Evolutionary conservation across 2,113 vertebrate genomes (phyloP).

Genomic region (Phyllostomus discolor): DNA sequence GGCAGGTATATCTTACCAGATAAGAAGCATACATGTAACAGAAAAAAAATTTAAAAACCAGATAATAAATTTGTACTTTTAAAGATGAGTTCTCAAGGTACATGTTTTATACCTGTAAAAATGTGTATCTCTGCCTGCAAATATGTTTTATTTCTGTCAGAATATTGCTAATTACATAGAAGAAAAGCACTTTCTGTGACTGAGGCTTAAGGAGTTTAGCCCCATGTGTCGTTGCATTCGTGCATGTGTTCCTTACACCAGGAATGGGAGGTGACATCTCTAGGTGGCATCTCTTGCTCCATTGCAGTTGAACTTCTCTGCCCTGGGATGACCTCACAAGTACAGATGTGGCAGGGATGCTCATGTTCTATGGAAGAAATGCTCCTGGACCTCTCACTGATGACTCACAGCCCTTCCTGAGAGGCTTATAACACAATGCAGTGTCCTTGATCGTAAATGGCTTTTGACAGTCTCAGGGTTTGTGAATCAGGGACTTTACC

Average conservation of each 20-base stretch:
- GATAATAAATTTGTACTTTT: background rate
- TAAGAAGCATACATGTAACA: background rate
- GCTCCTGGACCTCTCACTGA: background rate
- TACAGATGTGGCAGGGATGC: rapidly evolving
- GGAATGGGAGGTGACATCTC: background rate
- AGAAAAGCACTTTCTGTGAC: background rate
- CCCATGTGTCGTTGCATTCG: background rate
- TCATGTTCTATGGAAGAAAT: background rate
- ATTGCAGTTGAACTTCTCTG: background rate
- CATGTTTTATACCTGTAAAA: background rate
- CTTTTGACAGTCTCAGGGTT: background rate
- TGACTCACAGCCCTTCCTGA: background rate
- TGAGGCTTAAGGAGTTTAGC: too few species aligned
- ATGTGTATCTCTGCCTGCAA: background rate
- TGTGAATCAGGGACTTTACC: background rate
- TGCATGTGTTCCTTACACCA: rapidly evolving
- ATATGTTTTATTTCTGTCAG: background rate
- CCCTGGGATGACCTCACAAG: background rate
- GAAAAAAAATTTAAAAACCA: background rate
- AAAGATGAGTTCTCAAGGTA: background rate
- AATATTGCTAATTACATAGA: background rate
- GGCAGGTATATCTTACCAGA: background rate
- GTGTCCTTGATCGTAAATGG: background rate
- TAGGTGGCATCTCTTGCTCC: background rate
- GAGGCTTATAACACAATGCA: background rate